Evolutionary conservation across 2,797 vertebrate genomes (phyloP).

Genomic region (Dryobates pubescens): DNA sequence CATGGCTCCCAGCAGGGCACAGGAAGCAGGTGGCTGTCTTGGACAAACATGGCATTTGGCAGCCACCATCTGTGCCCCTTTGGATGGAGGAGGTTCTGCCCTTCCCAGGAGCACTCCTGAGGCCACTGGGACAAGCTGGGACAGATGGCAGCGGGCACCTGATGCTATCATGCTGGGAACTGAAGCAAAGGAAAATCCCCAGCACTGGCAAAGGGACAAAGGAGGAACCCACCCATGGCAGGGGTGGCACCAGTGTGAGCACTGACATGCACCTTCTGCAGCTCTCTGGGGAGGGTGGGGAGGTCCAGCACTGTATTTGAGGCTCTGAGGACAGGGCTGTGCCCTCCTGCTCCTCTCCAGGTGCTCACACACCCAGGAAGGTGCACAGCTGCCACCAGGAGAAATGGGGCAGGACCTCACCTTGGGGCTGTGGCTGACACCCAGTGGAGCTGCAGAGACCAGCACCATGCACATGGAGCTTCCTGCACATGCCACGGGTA

Average conservation of each 20-base stretch:
- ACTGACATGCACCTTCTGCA: neutral
- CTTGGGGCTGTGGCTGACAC: neutral
- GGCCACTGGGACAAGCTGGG: neutral
- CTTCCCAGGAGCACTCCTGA: neutral
- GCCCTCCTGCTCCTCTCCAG: neutral
- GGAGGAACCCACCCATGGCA: neutral
- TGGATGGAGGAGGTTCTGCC: neutral
- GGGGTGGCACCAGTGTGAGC: neutral
- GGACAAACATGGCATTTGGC: neutral
- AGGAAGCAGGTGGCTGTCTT: neutral
- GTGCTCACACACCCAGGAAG: neutral
- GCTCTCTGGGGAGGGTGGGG: neutral
- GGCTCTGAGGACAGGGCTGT: neutral
- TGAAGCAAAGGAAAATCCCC: neutral
- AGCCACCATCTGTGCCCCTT: neutral
- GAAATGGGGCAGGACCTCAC: neutral
- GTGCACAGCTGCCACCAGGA: neutral
- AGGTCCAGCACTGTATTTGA: neutral
- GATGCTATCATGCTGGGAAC: neutral
- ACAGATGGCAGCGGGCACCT: neutral
- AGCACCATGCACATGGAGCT: rapidly evolving
- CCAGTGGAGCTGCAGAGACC: neutral
- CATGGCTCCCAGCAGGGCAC: rapidly evolving
- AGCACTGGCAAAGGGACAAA: neutral
- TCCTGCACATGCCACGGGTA: neutral